Conservation (phyloP, 2,888 invertebrate species). For the Clostera curtula region DNA sequence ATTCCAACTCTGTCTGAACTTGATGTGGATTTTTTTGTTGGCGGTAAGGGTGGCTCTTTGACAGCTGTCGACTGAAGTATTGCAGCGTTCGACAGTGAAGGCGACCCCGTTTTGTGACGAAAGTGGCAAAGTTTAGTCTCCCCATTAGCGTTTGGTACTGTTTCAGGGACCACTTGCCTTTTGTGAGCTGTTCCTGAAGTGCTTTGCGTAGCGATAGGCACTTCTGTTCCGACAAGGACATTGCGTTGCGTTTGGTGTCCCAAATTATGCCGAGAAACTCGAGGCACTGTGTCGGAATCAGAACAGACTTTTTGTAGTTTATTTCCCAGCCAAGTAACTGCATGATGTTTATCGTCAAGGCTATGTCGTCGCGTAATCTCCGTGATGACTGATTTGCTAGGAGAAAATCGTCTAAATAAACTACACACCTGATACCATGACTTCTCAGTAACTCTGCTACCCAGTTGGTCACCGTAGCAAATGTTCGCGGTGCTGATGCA, state of each 20-base stretch:
- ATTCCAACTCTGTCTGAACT: background rate
- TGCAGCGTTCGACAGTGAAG: slow-evolving; percentile 8
- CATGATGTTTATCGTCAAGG: too few species aligned
- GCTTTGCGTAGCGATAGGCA: slow-evolving; percentile 13
- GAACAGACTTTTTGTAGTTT: background rate
- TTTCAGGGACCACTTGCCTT: too few species aligned
- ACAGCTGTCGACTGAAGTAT: background rate
- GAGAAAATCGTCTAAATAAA: slow-evolving; percentile 5
- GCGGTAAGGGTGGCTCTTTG: background rate
- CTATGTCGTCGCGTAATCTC: too few species aligned
- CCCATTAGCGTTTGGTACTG: too few species aligned
- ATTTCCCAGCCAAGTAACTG: slow-evolving; percentile 1
- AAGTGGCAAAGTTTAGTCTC: too few species aligned
- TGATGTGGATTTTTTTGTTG: background rate
- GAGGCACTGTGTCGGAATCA: background rate
- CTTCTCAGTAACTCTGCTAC: too few species aligned
- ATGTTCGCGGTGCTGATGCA: slow-evolving; percentile 4
- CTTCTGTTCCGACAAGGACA: too few species aligned
- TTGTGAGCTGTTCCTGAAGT: too few species aligned
- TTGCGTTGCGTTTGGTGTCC: slow-evolving; percentile 1
- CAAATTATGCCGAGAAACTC: slow-evolving; percentile 3
- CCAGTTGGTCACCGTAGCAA: slow-evolving; percentile 1
- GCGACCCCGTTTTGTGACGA: slow-evolving; percentile 3
- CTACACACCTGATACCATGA: background rate
- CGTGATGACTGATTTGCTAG: slow-evolving; percentile 1